Evolutionary conservation across 2,113 vertebrate species (phyloP), one percentile per base, ranked within the genome.

Genomic region (Xiphophorus hellerii): DNA sequence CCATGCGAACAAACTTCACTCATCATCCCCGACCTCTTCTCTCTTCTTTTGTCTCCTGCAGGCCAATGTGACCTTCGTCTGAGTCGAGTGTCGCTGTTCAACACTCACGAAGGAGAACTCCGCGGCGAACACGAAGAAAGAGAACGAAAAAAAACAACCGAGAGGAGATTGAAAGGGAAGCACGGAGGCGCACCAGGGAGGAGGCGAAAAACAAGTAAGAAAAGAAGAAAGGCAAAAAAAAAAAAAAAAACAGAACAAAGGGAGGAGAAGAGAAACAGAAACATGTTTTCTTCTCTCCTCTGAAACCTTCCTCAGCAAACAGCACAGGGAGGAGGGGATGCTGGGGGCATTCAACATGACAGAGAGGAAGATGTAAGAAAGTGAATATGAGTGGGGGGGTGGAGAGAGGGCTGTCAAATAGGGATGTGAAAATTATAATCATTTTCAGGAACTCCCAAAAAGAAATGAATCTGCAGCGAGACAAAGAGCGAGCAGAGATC

Each of bases 51-150:
- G 77, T 66, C 81, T 84, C 77, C 73, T 64, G 71, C 66, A 88
- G 88, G 74, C 85, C 90, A 76, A 89, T 88, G 78, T 93, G 94
- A 94, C 93, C 92, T 93, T 93, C 90, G 81, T 88, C 87, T 83
- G 86, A 78, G 79, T 82, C 37, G 20, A 83, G 87, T 64, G 74
- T 70, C 73, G 86, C 71, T 68, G 54, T 72, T 90, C 83, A 76
- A 79, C 78, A 69, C 84, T 86, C 87, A 84, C 75, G 33, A 77
- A 83, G 35, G 74, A 82, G 87, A 87, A 63, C 69, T 70, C 67
- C 77, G 39, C 62, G 70, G 65, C 51, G 31, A 39, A 25, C 13
- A 37, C 58, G 20, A 11, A 37, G 2, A 37, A 0, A 11, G 10
- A 37, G 35, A 1, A 28, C 28, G 8, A 69, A 27, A 48, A 33